Percentiles rank a stretch among this genome's conserved stretches.
phyloP scores from a whole-genome alignment of 2,113 vertebrate genomes.

The Mormyrus lacerda region DNA sequence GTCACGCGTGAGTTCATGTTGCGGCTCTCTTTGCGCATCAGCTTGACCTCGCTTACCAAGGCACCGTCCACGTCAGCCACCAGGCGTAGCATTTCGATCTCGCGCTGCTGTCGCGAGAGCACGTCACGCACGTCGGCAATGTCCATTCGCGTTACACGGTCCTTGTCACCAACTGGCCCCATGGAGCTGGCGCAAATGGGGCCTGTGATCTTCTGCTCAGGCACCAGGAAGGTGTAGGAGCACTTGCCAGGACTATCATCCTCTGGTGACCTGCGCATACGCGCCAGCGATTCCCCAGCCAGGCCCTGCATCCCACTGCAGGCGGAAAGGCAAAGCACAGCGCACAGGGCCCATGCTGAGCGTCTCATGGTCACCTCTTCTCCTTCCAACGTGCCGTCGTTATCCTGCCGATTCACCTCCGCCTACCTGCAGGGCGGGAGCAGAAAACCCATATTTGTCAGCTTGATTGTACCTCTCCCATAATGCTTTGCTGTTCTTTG shows the following conservation, averaged over 20 bases:
- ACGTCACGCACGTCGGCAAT: conserved; percentile 87
- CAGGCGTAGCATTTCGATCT: conserved; percentile 87
- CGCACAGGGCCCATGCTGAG: conserved; percentile 64
- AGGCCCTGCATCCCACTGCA: conserved; percentile 48
- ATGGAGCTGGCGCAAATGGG: conserved; percentile 89
- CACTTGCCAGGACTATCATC: conserved; percentile 76
- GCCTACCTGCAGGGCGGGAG: not conserved
- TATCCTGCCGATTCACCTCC: not conserved
- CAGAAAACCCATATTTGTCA: not conserved
- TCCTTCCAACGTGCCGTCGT: not conserved
- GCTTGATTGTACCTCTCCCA: not conserved
- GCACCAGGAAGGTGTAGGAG: conserved; percentile 90
- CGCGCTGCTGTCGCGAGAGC: conserved; percentile 80
- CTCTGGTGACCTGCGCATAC: conserved; percentile 66
- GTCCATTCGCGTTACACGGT: conserved; percentile 89
- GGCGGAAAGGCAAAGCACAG: conserved; percentile 65
- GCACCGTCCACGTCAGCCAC: conserved; percentile 92
- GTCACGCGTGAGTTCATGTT: conserved; percentile 99
- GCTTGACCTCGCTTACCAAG: conserved; percentile 92
- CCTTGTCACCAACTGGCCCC: conserved; percentile 66
- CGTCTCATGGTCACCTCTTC: conserved; percentile 65
- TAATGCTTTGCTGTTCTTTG: not conserved
- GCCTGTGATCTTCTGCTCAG: conserved; percentile 90
- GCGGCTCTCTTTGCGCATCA: conserved; percentile 90
- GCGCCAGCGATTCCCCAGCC: conserved; percentile 45